Evolutionary conservation across 1,140 invertebrate genomes (phyloP).

Genomic region (Aphelinus atriplicis): DNA sequence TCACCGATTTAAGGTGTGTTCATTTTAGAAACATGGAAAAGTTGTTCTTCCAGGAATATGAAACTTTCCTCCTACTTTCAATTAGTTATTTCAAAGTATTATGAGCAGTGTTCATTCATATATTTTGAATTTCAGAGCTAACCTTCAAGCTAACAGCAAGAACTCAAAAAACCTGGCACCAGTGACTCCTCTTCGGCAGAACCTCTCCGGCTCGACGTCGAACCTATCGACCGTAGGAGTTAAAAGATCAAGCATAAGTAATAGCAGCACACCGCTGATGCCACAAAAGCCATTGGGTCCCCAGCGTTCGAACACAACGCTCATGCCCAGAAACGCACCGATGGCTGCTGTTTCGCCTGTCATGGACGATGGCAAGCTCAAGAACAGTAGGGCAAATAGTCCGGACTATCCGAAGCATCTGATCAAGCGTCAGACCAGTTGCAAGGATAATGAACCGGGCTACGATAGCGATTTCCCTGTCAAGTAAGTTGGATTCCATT

Average conservation of each 20-base stretch:
- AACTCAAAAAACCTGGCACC: constrained; percentile 58
- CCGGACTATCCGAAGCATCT: constrained; percentile 60
- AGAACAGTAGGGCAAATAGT: constrained; percentile 56
- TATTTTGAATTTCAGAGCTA: constrained; percentile 48
- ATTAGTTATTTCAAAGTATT: too few relatives aligned
- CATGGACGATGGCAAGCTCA: constrained; percentile 63
- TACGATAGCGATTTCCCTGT: constrained; percentile 64
- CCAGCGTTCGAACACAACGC: constrained; percentile 60
- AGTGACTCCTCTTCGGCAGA: constrained; percentile 60
- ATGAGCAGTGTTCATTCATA: too few relatives aligned
- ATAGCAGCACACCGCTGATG: constrained; percentile 19
- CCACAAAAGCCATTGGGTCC: constrained; percentile 57
- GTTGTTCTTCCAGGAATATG: too few relatives aligned
- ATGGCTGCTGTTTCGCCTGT: constrained; percentile 64
- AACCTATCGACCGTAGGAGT: not conserved
- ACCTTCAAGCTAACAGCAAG: constrained; percentile 59
- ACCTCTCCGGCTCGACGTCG: constrained; percentile 46
- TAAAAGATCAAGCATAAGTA: constrained; percentile 15
- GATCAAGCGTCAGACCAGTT: constrained; percentile 59
- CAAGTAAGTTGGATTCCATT: constrained; percentile 53
- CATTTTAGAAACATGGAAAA: too few relatives aligned
- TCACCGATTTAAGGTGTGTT: too few relatives aligned
- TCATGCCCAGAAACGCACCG: constrained; percentile 60
- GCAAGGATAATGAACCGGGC: constrained; percentile 55
- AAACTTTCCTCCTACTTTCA: too few relatives aligned